Evolutionary conservation across 2,113 vertebrate genomes (phyloP).

Genomic region (Crotalus helleri): DNA sequence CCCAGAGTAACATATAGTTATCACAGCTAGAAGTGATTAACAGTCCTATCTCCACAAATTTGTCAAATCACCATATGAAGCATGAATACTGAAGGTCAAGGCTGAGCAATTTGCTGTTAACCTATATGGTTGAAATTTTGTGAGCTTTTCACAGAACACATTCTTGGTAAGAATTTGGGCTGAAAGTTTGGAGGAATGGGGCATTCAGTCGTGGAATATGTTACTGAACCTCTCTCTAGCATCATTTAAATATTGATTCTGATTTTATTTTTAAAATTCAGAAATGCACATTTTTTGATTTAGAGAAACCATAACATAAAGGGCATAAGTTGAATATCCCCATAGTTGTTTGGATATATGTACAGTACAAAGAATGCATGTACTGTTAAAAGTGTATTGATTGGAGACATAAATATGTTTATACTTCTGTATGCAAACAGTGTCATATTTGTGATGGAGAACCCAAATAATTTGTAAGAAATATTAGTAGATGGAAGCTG

Average conservation of each 20-base stretch:
- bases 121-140: background rate
- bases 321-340: background rate
- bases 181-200: background rate
- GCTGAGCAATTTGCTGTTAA: background rate
- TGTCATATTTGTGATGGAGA: too few species aligned
- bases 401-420: too few species aligned
- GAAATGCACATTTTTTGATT: background rate
- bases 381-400: background rate
- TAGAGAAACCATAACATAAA: background rate
- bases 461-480: too few species aligned
- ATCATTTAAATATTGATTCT: background rate
- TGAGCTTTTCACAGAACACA: background rate
- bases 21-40: background rate
- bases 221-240: background rate
- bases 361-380: background rate
- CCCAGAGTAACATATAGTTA: background rate
- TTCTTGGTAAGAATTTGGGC: background rate
- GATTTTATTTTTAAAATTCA: background rate
- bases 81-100: background rate
- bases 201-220: background rate
- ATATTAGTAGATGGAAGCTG: too few species aligned
- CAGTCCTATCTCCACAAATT: background rate
- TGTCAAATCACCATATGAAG: background rate
- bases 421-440: too few species aligned
- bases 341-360: background rate